These are phyloP conservation scores for Sylvia atricapilla DNA, from an alignment of 2,113 vertebrate species.

Conservation along the genomic window DNA sequence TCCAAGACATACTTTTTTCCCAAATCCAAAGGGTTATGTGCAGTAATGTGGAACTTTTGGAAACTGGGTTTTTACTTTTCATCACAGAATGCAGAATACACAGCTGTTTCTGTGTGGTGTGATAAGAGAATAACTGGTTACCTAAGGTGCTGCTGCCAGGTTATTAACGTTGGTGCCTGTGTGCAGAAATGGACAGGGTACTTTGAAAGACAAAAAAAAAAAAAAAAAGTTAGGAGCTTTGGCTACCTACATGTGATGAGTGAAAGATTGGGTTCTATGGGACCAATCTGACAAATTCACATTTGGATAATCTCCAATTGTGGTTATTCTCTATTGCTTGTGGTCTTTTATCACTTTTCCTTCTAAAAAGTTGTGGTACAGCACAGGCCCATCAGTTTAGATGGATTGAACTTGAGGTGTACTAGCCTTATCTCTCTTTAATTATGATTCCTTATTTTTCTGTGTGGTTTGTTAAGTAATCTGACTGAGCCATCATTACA, in stretches of 20 bases:
- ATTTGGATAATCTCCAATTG: background rate
- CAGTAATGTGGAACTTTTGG: background rate
- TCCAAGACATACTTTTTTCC: background rate
- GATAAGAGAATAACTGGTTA: background rate
- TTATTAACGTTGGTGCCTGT: background rate
- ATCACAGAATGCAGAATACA: background rate
- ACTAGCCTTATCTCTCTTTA: background rate
- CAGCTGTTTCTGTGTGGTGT: background rate
- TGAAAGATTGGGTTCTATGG: background rate
- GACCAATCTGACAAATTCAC: background rate
- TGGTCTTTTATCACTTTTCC: background rate
- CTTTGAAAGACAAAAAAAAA: background rate
- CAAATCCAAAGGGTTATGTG: background rate
- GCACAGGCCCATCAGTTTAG: background rate
- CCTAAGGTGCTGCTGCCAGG: background rate
- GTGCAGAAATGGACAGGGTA: background rate
- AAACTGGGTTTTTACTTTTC: background rate
- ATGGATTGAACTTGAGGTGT: background rate
- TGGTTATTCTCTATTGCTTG: background rate
- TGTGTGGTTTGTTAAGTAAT: background rate
- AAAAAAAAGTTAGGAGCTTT: background rate
- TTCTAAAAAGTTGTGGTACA: background rate
- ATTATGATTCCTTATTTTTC: background rate
- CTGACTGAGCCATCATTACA: background rate
- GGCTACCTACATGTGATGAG: background rate